phyloP scores from a whole-genome alignment of 53 echinoderm and acorn worm genomes.

The Crossaster papposus region DNA sequence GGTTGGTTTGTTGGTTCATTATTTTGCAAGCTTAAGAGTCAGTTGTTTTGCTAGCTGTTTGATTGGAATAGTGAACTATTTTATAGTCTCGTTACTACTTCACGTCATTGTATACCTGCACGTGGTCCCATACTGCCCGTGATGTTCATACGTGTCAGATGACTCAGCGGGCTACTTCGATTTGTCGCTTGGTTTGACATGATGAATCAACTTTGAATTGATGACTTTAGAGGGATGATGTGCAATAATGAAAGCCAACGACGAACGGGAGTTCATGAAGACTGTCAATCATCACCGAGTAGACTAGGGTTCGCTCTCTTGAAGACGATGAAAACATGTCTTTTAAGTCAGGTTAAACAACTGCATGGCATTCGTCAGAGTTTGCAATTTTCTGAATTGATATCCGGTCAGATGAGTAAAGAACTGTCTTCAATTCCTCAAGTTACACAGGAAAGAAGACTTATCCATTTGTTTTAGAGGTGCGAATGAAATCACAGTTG shows the following conservation, averaged over 20 bases:
- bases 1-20: neutral
- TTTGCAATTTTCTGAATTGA: neutral
- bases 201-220: constrained; percentile 27
- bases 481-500: neutral
- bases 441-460: neutral
- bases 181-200: neutral
- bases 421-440: neutral
- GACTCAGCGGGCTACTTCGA: neutral
- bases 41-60: neutral
- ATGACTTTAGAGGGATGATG: constrained; percentile 30
- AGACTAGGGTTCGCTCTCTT: neutral
- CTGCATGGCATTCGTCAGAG: neutral
- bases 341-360: neutral
- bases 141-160: neutral
- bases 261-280: constrained; percentile 3
- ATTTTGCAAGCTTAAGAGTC: neutral
- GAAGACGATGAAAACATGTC: constrained; percentile 5
- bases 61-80: too few species aligned
- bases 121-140: neutral
- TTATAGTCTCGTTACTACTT: neutral
- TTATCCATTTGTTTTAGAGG: neutral
- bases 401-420: neutral
- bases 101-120: neutral
- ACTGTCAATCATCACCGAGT: constrained; percentile 34
- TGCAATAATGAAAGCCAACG: neutral